Evolutionary conservation across 2,888 invertebrate species (phyloP).

Genomic region (Hypselothyrea guttata): DNA sequence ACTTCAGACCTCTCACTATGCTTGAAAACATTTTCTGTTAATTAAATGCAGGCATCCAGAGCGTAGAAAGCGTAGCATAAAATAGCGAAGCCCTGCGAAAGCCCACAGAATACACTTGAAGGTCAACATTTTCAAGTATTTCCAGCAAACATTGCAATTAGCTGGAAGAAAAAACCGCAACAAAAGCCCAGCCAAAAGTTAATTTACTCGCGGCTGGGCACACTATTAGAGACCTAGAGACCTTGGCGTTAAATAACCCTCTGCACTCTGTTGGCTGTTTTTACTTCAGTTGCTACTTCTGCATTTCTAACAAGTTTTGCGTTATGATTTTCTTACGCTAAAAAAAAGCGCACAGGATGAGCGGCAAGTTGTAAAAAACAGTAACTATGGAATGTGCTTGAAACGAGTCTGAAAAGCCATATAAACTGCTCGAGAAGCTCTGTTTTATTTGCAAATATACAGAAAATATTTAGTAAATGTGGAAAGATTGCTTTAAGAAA

Average conservation of each 20-base stretch:
- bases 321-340: constrained; percentile 20
- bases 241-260: constrained; percentile 37
- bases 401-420: too few species aligned
- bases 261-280: too few species aligned
- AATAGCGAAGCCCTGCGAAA: constrained; percentile 7
- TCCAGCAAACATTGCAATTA: constrained; percentile 55
- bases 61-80: constrained; percentile 1
- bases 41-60: constrained; percentile 58
- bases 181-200: constrained; percentile 54
- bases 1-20: background rate
- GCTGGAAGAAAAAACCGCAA: constrained; percentile 17
- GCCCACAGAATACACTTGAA: constrained; percentile 58
- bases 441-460: too few species aligned
- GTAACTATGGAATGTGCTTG: too few species aligned
- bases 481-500: too few species aligned
- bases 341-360: background rate
- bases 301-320: constrained; percentile 47
- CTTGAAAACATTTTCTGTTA: constrained; percentile 38
- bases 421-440: too few species aligned
- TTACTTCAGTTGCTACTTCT: constrained; percentile 5
- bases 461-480: too few species aligned
- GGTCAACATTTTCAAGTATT: constrained; percentile 66
- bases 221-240: constrained; percentile 28
- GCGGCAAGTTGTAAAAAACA: too few species aligned
- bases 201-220: constrained; percentile 53